A percentile compares a stretch with the other conserved stretches of the same genome.
phyloP scores from a whole-genome alignment of 1,140 invertebrate species.

The Anagrus nilaparvatae region DNA sequence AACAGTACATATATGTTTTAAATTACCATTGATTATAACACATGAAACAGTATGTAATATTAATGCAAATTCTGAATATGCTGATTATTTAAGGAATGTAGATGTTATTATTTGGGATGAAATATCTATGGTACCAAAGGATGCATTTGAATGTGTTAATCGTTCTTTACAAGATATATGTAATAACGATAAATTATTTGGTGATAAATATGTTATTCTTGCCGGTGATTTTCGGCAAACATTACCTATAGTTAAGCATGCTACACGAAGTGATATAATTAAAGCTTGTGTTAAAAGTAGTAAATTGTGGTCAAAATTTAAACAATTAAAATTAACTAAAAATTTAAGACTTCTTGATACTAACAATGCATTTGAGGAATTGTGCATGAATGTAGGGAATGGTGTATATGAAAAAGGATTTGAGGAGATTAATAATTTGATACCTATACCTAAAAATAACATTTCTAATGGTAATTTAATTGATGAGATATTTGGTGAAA shows the following conservation, averaged over 20 bases:
- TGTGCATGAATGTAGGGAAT: slow-evolving; percentile 30
- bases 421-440: too few relatives aligned
- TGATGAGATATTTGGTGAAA: slow-evolving; percentile 26
- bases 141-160: neutral
- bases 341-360: slow-evolving; percentile 35
- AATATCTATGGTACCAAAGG: neutral
- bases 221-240: neutral
- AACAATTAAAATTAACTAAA: slow-evolving; percentile 30
- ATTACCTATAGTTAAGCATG: neutral
- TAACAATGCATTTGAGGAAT: slow-evolving; percentile 28
- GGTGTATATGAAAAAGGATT: slow-evolving; percentile 14
- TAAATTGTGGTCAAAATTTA: slow-evolving; percentile 25
- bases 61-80: neutral
- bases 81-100: neutral
- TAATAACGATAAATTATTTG: neutral
- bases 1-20: neutral
- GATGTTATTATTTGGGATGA: too few relatives aligned
- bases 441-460: too few relatives aligned
- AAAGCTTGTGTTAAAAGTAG: slow-evolving; percentile 29
- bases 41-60: neutral
- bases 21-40: neutral
- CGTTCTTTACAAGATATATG: neutral
- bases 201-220: neutral
- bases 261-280: slow-evolving; percentile 13
- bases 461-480: slow-evolving; percentile 21